Conservation (phyloP, 2,113 vertebrate species). For the Proterorhinus semilunaris region DNA sequence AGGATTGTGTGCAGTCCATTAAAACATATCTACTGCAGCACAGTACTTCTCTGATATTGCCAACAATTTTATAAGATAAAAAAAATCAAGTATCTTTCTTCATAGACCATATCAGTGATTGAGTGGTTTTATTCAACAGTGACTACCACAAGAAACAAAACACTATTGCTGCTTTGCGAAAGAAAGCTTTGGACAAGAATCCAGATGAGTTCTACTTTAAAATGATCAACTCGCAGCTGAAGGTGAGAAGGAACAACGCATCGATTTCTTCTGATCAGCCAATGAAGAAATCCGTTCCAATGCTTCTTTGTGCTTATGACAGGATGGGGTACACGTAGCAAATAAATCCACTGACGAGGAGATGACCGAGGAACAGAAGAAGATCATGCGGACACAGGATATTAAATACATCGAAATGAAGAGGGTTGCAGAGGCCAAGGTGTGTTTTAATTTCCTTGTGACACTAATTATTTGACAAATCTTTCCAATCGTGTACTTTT, state of each 20-base stretch:
- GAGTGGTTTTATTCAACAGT: slow-evolving; percentile 62
- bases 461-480: not conserved
- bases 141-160: slow-evolving; percentile 92
- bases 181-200: slow-evolving; percentile 93
- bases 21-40: no score
- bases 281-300: not conserved
- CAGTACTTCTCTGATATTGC: no score
- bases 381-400: slow-evolving; percentile 92
- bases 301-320: slow-evolving; percentile 7
- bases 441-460: slow-evolving; percentile 38
- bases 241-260: slow-evolving; percentile 71
- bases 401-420: slow-evolving; percentile 96
- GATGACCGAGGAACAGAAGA: slow-evolving; percentile 88
- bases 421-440: slow-evolving; percentile 88
- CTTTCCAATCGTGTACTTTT: not conserved
- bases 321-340: slow-evolving; percentile 89
- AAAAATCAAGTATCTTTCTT: no score
- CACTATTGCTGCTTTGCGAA: slow-evolving; percentile 84
- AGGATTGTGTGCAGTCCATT: no score
- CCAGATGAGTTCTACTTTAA: slow-evolving; percentile 96
- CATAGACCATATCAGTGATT: not conserved
- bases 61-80: no score
- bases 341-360: slow-evolving; percentile 77
- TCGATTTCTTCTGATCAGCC: not conserved
- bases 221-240: slow-evolving; percentile 84